Percentiles rank a stretch among this genome's conserved stretches.
Evolutionary conservation across 2,797 vertebrate species (phyloP).

Genomic region (Melanotaenia parkinsoni): DNA sequence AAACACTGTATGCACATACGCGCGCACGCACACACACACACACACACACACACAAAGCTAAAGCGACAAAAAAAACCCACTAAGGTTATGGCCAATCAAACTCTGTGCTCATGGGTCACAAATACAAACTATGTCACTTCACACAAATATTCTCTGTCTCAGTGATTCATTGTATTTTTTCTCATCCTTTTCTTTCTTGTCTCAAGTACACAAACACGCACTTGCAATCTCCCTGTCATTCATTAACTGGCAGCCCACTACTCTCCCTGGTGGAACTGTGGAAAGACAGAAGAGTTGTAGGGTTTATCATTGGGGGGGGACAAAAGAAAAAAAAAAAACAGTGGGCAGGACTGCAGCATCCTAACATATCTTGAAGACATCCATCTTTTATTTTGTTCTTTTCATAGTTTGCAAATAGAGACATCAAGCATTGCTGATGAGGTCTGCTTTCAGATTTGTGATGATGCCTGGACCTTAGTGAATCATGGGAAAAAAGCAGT

Average conservation of each 20-base stretch:
- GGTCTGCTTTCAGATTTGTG: background rate
- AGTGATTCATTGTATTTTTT: conserved; percentile 36
- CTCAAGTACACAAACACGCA: background rate
- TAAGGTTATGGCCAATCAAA: conserved; percentile 75
- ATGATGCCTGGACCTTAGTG: background rate
- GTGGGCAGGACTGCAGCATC: conserved; percentile 29
- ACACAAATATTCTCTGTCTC: conserved; percentile 35
- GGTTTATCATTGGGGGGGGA: too few relatives aligned
- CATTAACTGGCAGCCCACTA: conserved; percentile 73
- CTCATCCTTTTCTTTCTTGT: background rate
- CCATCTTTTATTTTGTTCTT: conserved; percentile 50
- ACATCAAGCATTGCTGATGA: conserved; percentile 31
- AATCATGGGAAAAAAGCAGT: background rate
- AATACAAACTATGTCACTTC: conserved; percentile 47
- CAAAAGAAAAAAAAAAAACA: conserved; percentile 5
- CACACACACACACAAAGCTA: conserved; percentile 6
- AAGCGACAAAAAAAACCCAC: conserved; percentile 15
- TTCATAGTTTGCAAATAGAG: conserved; percentile 45
- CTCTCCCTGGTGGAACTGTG: conserved; percentile 69
- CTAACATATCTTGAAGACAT: conserved; percentile 64
- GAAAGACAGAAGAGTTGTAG: conserved; percentile 73
- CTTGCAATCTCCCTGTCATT: conserved; percentile 36
- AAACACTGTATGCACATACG: conserved; percentile 62
- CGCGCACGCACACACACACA: background rate
- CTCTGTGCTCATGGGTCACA: conserved; percentile 59